Evolutionary conservation across 2,113 vertebrate species (phyloP).

Genomic region (Burhinus bistriatus): DNA sequence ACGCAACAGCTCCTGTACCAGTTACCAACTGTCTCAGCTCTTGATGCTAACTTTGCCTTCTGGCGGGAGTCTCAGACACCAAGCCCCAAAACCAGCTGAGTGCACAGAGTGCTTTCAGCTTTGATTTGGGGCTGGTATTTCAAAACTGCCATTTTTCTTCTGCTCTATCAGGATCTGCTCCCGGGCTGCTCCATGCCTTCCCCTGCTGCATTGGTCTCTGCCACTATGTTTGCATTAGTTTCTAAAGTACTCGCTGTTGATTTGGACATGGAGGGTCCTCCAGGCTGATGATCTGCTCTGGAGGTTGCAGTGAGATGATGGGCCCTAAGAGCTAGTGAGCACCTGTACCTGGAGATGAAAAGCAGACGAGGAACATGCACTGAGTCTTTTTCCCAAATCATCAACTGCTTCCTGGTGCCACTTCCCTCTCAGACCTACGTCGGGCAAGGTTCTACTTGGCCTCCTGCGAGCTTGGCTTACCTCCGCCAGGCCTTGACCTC

Average conservation of each 20-base stretch:
- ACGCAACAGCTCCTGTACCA: accelerated
- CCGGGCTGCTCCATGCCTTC: neutral
- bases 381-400: neutral
- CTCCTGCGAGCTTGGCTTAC: neutral
- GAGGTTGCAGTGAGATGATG: neutral
- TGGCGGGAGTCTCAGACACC: neutral
- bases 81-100: neutral
- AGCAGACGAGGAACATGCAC: neutral
- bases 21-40: neutral
- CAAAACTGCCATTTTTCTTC: neutral
- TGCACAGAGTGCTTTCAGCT: neutral
- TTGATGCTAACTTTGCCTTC: neutral
- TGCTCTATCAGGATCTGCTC: neutral
- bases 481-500: neutral
- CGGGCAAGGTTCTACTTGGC: neutral
- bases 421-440: neutral
- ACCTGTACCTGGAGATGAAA: neutral
- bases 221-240: neutral
- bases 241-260: neutral
- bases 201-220: neutral
- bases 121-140: neutral
- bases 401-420: accelerated
- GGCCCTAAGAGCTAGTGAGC: neutral
- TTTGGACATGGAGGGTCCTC: neutral
- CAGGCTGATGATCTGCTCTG: neutral